A percentile compares a stretch with the other conserved stretches of the same genome.
phyloP scores from a whole-genome alignment of 2,797 vertebrate species.

The Bradypodion ventrale region DNA sequence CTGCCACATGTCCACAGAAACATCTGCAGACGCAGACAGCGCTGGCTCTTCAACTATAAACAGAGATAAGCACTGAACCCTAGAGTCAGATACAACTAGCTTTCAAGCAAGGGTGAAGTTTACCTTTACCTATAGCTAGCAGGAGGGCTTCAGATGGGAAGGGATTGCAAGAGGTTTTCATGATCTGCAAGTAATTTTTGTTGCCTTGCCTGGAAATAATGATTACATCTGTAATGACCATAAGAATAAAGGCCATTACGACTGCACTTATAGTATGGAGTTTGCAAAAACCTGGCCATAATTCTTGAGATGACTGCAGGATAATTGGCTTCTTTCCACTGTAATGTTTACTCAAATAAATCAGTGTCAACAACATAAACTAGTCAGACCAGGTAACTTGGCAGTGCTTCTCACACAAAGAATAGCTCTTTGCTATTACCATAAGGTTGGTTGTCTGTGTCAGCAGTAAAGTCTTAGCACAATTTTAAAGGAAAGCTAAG shows the following conservation, averaged over 20 bases:
- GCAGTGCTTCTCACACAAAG: background rate
- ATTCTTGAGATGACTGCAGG: background rate
- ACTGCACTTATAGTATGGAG: accelerated
- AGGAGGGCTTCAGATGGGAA: background rate
- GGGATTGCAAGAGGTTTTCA: background rate
- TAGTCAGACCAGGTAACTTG: constrained; percentile 5
- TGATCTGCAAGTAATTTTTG: background rate
- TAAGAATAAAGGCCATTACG: constrained; percentile 8
- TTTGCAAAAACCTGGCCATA: constrained; percentile 9
- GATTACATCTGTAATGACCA: background rate
- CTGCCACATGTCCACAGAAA: too few relatives aligned
- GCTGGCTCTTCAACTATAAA: too few relatives aligned
- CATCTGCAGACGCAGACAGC: too few relatives aligned
- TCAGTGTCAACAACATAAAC: background rate
- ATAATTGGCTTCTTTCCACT: constrained; percentile 15
- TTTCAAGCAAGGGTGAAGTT: too few relatives aligned
- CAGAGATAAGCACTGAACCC: too few relatives aligned
- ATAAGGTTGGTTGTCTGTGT: background rate
- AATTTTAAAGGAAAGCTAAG: constrained; percentile 36
- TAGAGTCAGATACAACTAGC: too few relatives aligned
- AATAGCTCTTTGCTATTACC: background rate
- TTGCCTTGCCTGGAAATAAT: background rate
- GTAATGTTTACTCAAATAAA: background rate
- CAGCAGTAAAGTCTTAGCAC: background rate
- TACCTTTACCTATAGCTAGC: too few relatives aligned